These are phyloP conservation scores for Pissodes strobi DNA, from an alignment of 1,140 invertebrate genomes.

Conservation along the genomic window DNA sequence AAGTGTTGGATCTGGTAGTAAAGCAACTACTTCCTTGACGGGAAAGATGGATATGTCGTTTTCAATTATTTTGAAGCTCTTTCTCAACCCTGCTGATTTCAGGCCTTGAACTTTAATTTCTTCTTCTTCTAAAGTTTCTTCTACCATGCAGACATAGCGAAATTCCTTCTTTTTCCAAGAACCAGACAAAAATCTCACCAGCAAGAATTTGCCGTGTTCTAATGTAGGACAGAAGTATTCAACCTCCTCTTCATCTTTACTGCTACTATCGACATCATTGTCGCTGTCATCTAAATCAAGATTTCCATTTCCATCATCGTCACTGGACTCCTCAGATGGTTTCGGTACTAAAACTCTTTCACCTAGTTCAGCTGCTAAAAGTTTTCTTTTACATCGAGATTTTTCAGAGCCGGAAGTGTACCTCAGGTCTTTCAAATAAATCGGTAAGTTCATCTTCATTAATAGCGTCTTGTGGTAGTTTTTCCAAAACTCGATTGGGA, in stretches of 20 bases:
- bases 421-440: too few relatives aligned
- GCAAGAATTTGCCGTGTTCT: constrained; percentile 11
- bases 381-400: constrained; percentile 16
- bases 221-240: too few relatives aligned
- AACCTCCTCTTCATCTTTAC: constrained; percentile 7
- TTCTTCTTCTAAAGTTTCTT: constrained; percentile 13
- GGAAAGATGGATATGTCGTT: neutral
- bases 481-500: too few relatives aligned
- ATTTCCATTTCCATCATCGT: constrained; percentile 14
- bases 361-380: constrained; percentile 11
- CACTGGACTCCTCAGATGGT: too few relatives aligned
- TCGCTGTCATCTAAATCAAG: constrained; percentile 18
- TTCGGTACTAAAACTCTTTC: constrained; percentile 18
- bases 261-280: constrained; percentile 11
- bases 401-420: constrained; percentile 1
- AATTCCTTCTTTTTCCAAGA: constrained; percentile 24
- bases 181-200: constrained; percentile 27
- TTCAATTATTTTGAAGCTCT: constrained; percentile 4
- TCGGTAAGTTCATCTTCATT: neutral
- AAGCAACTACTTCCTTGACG: too few relatives aligned
- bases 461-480: too few relatives aligned
- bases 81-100: constrained; percentile 17
- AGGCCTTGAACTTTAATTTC: constrained; percentile 22
- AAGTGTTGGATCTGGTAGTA: too few relatives aligned
- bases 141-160: constrained; percentile 24